These are phyloP conservation scores for Acanthosepion pharaonis DNA, from an alignment of 2,888 invertebrate species.

Conservation along the genomic window DNA sequence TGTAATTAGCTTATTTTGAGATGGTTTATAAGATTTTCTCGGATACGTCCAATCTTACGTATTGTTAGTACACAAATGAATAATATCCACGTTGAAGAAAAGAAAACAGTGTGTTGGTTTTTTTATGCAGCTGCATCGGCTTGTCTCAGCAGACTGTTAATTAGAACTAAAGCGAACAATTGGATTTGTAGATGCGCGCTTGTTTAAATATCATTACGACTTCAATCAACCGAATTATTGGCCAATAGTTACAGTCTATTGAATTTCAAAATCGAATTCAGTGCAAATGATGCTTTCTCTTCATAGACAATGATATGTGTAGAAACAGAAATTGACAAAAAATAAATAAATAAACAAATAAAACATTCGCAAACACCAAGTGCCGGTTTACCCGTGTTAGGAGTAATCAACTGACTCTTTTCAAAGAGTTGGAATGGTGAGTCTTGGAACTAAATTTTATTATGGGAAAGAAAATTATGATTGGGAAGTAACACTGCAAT, in stretches of 20 bases:
- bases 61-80: background rate
- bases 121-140: background rate
- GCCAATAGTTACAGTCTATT: background rate
- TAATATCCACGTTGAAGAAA: background rate
- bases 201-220: background rate
- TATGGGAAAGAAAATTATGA: too few species aligned
- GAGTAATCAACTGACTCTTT: too few species aligned
- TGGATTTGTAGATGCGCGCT: background rate
- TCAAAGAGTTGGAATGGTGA: too few species aligned
- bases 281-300: background rate
- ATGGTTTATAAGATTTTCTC: background rate
- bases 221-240: background rate
- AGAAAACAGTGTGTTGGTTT: background rate
- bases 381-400: too few species aligned
- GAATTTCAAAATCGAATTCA: background rate
- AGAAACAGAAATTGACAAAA: background rate
- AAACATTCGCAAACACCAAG: too few species aligned
- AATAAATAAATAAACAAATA: too few species aligned
- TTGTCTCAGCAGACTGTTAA: background rate
- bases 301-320: background rate
- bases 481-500: too few species aligned
- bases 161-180: background rate
- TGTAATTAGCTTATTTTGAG: slow-evolving; percentile 3
- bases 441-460: too few species aligned
- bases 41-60: background rate